phyloP scores from a whole-genome alignment of 2,888 invertebrate genomes.

The Drosophila borborema region DNA sequence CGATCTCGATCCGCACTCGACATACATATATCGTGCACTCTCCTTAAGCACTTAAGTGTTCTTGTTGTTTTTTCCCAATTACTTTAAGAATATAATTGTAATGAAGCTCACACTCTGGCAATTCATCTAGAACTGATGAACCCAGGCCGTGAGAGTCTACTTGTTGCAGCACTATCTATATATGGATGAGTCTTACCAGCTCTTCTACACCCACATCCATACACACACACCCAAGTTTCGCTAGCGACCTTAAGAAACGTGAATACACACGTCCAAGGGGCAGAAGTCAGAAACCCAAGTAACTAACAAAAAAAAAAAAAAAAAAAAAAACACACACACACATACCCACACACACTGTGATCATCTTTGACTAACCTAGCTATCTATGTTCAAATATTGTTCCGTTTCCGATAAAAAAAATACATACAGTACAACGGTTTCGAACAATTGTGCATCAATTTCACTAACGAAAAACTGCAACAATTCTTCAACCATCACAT shows the following conservation, averaged over 20 bases:
- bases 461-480: conserved; percentile 96
- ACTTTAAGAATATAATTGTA: conserved; percentile 3
- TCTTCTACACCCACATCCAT: conserved; percentile 20
- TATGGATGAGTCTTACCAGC: conserved; percentile 16
- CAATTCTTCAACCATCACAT: conserved; percentile 98
- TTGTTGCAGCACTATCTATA: conserved; percentile 49
- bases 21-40: conserved; percentile 32
- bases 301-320: conserved; percentile 57
- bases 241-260: conserved; percentile 31
- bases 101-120: conserved; percentile 17
- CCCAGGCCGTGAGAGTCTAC: conserved; percentile 30
- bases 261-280: conserved; percentile 35
- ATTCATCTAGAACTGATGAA: conserved; percentile 74
- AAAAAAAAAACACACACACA: not conserved
- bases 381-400: conserved; percentile 78
- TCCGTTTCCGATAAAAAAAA: conserved; percentile 76
- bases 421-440: conserved; percentile 92
- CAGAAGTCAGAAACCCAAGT: conserved; percentile 42
- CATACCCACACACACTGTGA: conserved; percentile 17
- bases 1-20: conserved; percentile 8
- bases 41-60: conserved; percentile 47
- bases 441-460: conserved; percentile 97
- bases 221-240: conserved; percentile 18
- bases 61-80: conserved; percentile 19
- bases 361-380: conserved; percentile 50